A percentile compares a stretch with the other conserved stretches of the same genome.
Evolutionary conservation across 1,140 invertebrate species (phyloP).

Genomic region (Oedothorax gibbosus): DNA sequence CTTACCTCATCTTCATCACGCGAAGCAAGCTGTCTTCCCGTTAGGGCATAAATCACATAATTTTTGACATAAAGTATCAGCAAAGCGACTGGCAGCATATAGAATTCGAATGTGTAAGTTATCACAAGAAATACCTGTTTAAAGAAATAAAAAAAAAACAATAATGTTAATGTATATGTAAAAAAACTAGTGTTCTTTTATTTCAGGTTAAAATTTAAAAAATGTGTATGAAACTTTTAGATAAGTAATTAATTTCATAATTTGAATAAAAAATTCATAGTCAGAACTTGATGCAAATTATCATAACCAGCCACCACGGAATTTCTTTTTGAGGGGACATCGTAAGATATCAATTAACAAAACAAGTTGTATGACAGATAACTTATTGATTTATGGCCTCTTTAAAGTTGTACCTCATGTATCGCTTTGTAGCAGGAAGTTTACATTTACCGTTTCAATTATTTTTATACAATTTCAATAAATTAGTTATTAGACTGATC

Average conservation of each 20-base stretch:
- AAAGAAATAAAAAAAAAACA: neutral
- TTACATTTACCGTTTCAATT: too few relatives aligned
- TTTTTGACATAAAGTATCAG: constrained; percentile 84
- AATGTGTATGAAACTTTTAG: neutral
- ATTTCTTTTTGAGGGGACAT: too few relatives aligned
- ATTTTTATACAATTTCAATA: too few relatives aligned
- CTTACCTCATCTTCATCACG: constrained; percentile 63
- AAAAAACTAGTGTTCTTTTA: neutral
- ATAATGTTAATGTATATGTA: neutral
- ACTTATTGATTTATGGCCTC: too few relatives aligned
- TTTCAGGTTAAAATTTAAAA: neutral
- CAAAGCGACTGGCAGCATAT: constrained; percentile 83
- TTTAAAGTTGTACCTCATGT: too few relatives aligned
- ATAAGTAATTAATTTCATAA: neutral
- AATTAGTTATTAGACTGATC: too few relatives aligned
- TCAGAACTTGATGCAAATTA: neutral
- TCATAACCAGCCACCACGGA: too few relatives aligned
- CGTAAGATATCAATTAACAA: too few relatives aligned
- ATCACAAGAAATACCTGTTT: constrained; percentile 76
- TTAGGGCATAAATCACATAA: constrained; percentile 63
- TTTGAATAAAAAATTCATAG: neutral
- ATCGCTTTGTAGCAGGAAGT: too few relatives aligned
- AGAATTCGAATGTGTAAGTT: constrained; percentile 88
- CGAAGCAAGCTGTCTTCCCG: constrained; percentile 37
- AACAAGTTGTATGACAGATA: too few relatives aligned